Conservation (phyloP, 2,113 vertebrate species). For the Bubo bubo region DNA sequence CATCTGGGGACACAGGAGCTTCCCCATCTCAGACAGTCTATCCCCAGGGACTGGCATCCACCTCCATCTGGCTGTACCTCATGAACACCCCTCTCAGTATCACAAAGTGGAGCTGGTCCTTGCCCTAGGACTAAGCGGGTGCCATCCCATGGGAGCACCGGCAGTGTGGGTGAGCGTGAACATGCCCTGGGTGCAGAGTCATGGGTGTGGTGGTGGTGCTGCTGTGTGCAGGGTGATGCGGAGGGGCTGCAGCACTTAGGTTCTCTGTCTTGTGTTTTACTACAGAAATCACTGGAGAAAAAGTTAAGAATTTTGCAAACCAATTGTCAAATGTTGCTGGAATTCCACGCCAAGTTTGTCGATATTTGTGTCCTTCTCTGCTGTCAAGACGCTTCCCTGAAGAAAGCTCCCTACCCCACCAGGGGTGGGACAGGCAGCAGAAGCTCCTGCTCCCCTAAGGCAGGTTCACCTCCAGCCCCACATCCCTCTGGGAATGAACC, state of each 20-base stretch:
- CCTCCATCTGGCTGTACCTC: not conserved
- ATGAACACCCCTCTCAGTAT: not conserved
- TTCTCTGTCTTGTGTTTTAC: not conserved
- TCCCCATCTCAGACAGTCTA: not conserved
- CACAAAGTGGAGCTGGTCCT: not conserved
- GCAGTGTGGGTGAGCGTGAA: accelerated
- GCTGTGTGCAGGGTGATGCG: accelerated
- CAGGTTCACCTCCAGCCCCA: not conserved
- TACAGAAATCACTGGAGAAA: not conserved
- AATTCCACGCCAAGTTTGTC: not conserved
- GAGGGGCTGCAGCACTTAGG: not conserved
- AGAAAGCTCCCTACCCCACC: not conserved
- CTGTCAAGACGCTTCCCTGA: not conserved
- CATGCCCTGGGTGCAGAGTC: accelerated
- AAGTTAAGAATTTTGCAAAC: not conserved
- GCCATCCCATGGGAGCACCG: accelerated
- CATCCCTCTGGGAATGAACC: not conserved
- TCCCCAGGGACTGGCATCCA: not conserved
- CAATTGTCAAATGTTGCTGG: not conserved
- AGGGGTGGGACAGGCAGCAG: not conserved
- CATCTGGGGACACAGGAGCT: accelerated
- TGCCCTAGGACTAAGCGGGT: not conserved
- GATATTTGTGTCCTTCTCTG: not conserved
- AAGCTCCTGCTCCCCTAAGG: not conserved
- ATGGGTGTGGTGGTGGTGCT: not conserved